Conservation (phyloP, 2,113 vertebrate genomes). For the Platysternon megacephalum region DNA sequence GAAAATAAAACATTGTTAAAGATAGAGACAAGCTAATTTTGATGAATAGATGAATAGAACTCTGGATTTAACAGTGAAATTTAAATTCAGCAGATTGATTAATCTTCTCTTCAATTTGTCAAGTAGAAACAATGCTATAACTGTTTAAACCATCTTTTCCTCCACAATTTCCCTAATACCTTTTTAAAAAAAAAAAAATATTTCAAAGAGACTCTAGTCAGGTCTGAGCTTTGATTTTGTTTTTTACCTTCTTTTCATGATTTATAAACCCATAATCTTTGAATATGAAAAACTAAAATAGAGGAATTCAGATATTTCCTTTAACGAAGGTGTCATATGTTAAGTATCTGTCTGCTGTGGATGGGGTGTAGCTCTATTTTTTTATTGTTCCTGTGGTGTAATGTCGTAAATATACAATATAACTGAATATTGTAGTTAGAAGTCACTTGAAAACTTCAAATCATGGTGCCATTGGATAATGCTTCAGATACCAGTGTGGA, state of each 20-base stretch:
- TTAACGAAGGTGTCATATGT: neutral
- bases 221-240: neutral
- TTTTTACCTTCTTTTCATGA: neutral
- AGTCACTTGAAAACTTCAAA: neutral
- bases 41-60: neutral
- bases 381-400: neutral
- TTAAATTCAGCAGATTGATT: slow-evolving; percentile 42
- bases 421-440: neutral
- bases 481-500: neutral
- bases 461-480: neutral
- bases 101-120: neutral
- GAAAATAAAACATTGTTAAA: neutral
- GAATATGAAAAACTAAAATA: neutral
- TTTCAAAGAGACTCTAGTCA: neutral
- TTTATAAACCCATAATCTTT: neutral
- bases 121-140: neutral
- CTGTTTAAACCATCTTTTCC: neutral
- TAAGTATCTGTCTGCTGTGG: neutral
- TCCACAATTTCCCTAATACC: neutral
- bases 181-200: slow-evolving; percentile 12
- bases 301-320: neutral
- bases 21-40: slow-evolving; percentile 4
- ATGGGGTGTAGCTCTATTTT: neutral
- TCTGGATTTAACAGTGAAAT: slow-evolving; percentile 47
- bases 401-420: neutral